Base-by-base conservation (phyloP, 23 tunicate species). In the Botrylloides violaceus region DNA sequence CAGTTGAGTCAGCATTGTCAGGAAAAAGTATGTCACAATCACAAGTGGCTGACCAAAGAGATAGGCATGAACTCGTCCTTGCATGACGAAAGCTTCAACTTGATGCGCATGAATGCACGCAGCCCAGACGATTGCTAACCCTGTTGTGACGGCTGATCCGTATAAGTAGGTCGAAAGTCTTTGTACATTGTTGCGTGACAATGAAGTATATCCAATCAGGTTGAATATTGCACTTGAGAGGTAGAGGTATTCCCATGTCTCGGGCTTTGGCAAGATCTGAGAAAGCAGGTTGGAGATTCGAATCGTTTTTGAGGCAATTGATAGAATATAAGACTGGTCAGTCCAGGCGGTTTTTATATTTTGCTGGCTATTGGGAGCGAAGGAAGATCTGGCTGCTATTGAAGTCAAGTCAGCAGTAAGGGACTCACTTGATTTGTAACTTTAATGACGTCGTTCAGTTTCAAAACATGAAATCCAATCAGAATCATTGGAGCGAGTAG, bases 211-310 rank as follows among this genome's bases (percentile, higher is more conserved):
- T 32, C 74, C 74, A 1, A 68, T 68, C 47, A 68, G 29, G 30
- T 68, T 68, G 58, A 68, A 2, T n/a, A 68, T 37, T 0, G 26
- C 24, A 26, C 74, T 68, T 9, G 47, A 35, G 6, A 68, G 58
- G 74, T 68, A 68, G 21, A 68, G 29, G 25, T 68, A 37, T 22
- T 68, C 74, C 74, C 74, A 68, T 20, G 29, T 27, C n/a, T 68
- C 58, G 0, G 74, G 74, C 37, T 39, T 19, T 9, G 74, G 74
- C 56, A 68, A 28, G 25, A 68, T 56, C 74, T 68, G 57, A 9
- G n/a, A 38, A 21, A 37, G n/a, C n/a, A n/a, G n/a, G 0, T n/a
- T n/a, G n/a, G n/a, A n/a, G n/a, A n/a, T n/a, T n/a, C n/a, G n/a
- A n/a, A n/a, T n/a, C n/a, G n/a, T n/a, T n/a, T n/a, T n/a, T n/a